phyloP scores from a whole-genome alignment of 2,113 vertebrate genomes.

The Lipotes vexillifer region DNA sequence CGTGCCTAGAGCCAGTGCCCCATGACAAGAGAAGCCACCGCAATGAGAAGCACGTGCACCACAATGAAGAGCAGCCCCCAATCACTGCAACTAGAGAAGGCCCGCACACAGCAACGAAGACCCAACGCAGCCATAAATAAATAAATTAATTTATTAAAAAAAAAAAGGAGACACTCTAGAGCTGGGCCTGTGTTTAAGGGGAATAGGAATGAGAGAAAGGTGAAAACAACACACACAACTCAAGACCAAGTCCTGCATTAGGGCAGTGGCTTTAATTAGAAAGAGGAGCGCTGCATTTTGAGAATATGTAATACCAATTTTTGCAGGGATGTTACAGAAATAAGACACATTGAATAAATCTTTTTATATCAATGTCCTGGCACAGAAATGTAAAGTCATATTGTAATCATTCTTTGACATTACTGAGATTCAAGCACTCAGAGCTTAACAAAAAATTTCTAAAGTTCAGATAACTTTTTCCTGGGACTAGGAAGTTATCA shows the following conservation, averaged over 20 bases:
- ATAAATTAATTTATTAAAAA: no score
- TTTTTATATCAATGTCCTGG: not conserved
- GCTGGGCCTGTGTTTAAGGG: accelerated
- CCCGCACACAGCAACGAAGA: no score
- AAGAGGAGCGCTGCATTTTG: not conserved
- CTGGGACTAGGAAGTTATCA: not conserved
- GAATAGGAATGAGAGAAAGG: not conserved
- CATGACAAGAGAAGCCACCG: no score
- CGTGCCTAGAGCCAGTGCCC: no score
- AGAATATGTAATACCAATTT: not conserved
- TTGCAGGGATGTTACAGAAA: not conserved
- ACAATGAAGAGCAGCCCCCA: no score
- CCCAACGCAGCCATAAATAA: no score
- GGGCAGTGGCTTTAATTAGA: not conserved
- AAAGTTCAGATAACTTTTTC: not conserved
- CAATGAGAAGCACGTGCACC: no score
- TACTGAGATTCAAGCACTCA: not conserved
- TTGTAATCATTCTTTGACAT: not conserved
- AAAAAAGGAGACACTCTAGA: not conserved
- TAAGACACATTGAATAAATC: not conserved
- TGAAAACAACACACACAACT: not conserved
- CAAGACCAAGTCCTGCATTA: not conserved
- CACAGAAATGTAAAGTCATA: not conserved
- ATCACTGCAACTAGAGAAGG: no score
- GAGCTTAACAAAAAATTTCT: not conserved